Percentiles rank a stretch among this genome's conserved stretches.
These are phyloP conservation scores for Dinothrombium tinctorium DNA, from an alignment of 1,140 invertebrate genomes.

Conservation along the genomic window DNA sequence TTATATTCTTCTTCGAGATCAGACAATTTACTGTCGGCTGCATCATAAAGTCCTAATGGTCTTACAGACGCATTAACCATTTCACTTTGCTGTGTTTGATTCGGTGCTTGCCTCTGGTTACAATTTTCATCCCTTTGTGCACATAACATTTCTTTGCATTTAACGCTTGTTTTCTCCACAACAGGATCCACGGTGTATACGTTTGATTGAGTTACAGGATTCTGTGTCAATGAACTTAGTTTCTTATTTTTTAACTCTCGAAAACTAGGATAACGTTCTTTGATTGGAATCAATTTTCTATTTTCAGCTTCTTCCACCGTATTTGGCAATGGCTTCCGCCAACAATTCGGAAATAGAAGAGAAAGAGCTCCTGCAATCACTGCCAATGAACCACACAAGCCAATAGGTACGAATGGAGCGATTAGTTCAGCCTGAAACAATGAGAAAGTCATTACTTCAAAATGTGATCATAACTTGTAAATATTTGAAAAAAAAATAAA, in stretches of 20 bases:
- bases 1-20: neutral
- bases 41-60: neutral
- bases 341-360: constrained; percentile 10
- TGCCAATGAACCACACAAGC: constrained; percentile 11
- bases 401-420: constrained; percentile 7
- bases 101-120: no score
- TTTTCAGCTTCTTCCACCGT: constrained; percentile 11
- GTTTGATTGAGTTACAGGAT: no score
- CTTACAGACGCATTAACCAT: neutral
- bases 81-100: neutral
- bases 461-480: no score
- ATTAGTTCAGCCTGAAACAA: constrained; percentile 9
- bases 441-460: no score
- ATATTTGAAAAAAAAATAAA: neutral
- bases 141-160: neutral
- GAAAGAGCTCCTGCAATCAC: constrained; percentile 12
- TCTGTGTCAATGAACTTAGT: no score
- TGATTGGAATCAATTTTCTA: no score
- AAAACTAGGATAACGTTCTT: no score
- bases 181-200: no score
- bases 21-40: neutral
- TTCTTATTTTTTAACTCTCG: no score
- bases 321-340: constrained; percentile 13
- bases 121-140: no score
- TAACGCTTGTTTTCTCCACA: no score